These are phyloP conservation scores for Benthosema pterotum DNA, from an alignment of 2,797 vertebrate species.

Conservation along the genomic window DNA sequence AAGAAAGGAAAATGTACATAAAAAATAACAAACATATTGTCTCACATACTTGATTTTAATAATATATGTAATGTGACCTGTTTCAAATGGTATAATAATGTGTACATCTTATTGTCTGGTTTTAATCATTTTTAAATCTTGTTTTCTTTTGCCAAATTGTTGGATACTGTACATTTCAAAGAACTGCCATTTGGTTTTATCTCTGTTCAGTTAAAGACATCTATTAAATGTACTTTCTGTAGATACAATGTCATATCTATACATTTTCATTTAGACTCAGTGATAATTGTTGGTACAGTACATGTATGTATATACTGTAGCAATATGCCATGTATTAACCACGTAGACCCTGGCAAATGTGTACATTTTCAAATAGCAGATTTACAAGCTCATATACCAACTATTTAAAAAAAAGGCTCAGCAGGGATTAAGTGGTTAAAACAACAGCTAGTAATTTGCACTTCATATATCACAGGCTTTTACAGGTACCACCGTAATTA, in stretches of 20 bases:
- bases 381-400: too few species aligned
- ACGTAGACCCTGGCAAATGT: too few species aligned
- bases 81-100: not conserved
- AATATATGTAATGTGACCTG: not conserved
- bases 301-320: not conserved
- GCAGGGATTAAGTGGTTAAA: too few species aligned
- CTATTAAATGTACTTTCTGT: not conserved
- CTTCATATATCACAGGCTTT: constrained; percentile 7
- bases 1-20: not conserved
- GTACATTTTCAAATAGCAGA: too few species aligned
- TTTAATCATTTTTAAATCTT: constrained; percentile 14
- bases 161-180: constrained; percentile 1
- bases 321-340: not conserved
- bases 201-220: not conserved
- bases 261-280: constrained; percentile 1
- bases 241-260: not conserved
- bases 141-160: constrained; percentile 36
- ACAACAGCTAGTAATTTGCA: constrained; percentile 11
- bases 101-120: not conserved
- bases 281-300: not conserved
- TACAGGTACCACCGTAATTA: not conserved
- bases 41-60: not conserved
- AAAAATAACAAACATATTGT: not conserved
- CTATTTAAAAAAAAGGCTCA: too few species aligned
- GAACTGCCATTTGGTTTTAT: not conserved